Conservation (phyloP, 2,113 vertebrate genomes). For the Tringa solitaria region DNA sequence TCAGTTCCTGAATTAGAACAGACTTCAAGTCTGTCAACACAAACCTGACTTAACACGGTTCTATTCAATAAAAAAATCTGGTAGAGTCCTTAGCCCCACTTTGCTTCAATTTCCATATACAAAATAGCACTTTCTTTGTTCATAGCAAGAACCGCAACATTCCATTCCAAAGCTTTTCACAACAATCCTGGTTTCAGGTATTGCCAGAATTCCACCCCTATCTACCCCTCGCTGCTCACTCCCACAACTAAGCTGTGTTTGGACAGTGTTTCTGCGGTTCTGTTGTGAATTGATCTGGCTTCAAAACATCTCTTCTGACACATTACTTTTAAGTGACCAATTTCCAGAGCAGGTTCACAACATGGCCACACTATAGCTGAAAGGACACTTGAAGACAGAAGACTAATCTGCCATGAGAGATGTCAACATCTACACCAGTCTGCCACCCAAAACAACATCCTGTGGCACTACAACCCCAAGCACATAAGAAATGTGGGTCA, state of each 20-base stretch:
- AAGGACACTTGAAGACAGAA: not conserved
- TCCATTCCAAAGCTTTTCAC: not conserved
- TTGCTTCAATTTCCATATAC: not conserved
- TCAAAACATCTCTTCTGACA: not conserved
- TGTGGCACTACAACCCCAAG: not conserved
- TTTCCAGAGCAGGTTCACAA: not conserved
- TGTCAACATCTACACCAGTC: not conserved
- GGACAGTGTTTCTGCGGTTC: not conserved
- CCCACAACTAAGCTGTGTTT: not conserved
- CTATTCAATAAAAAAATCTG: not conserved
- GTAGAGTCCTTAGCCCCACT: not conserved
- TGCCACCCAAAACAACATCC: not conserved
- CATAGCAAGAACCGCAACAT: not conserved
- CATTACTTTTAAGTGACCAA: not conserved
- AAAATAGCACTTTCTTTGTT: not conserved
- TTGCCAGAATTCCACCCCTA: not conserved
- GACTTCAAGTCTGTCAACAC: not conserved
- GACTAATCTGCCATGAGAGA: not conserved
- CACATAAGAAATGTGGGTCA: not conserved
- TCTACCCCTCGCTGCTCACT: fast-evolving
- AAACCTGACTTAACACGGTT: not conserved
- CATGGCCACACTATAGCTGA: fast-evolving
- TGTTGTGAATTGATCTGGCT: not conserved
- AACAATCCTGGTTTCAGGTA: not conserved
- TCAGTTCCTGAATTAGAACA: fast-evolving